Base-by-base conservation (phyloP, 2,113 vertebrate species). In the Anthoscopus minutus region DNA sequence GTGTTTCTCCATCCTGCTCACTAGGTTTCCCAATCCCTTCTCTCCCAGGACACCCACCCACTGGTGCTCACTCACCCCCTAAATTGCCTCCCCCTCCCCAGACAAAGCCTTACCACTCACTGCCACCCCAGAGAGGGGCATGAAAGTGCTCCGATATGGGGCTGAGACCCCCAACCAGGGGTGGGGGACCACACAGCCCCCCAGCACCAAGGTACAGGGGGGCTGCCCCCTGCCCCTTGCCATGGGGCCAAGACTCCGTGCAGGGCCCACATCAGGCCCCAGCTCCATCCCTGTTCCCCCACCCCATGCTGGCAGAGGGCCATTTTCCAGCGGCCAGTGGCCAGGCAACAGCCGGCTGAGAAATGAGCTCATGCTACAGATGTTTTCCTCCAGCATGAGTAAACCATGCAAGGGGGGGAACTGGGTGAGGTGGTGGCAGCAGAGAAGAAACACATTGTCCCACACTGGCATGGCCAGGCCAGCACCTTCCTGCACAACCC, bases 341-440 rank as follows among this genome's bases (percentile, higher is more conserved):
- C 88, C 92, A 94, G 80, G 50, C 78, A 51, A 70, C 17, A 4
- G 66, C 37, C 2, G 0, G 16, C 19, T 58, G 45, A 86, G 89
- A 89, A n/a, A 93, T 96, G 96, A 97, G 92, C 93, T 97, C 96
- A 97, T 94, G 67, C 83, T 92, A 72, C 96, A 96, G 95, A 95
- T 97, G 96, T 96, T 97, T 96, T 96, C 53, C 47, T 96, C 91
- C 93, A 94, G 94, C 83, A 60, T 73, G 71, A 94, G 83, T 78
- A 92, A 95, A 1, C 1, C 45, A 2, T 2, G 20, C 38, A 35
- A 18, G 1, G 15, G 13, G 8, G 57, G 28, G n/a, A 21, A 37
- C 24, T 1, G 72, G 28, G 22, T 54, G 51, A 48, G 45, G 57
- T 0, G 31, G 62, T 60, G 90, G 76, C 2, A 1, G 42, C 0